phyloP scores from a whole-genome alignment of 2,113 vertebrate genomes.

The Polypterus bichir region DNA sequence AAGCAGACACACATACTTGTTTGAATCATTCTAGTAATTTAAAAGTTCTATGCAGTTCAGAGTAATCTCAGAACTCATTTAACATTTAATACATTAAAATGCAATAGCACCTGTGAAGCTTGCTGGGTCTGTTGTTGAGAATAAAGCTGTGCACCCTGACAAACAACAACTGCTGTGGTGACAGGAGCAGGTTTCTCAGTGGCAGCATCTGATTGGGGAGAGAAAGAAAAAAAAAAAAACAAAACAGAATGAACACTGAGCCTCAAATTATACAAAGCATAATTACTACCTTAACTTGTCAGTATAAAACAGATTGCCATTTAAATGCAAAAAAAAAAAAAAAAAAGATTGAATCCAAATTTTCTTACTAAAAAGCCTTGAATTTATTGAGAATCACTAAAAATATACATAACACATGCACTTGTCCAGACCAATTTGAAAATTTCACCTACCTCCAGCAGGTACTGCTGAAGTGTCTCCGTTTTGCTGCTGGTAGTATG shows the following conservation, averaged over 20 bases:
- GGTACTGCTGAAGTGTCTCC: slow-evolving; percentile 62
- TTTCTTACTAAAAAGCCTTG: slow-evolving; percentile 1
- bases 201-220: slow-evolving; percentile 36
- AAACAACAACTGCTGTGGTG: slow-evolving; percentile 76
- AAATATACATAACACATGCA: slow-evolving; percentile 14
- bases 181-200: slow-evolving; percentile 53
- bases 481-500: slow-evolving; percentile 67
- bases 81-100: too few relatives aligned
- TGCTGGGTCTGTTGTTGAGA: slow-evolving; percentile 66
- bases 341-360: slow-evolving; percentile 18
- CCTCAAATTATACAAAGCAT: too few relatives aligned
- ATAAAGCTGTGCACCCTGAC: slow-evolving; percentile 80
- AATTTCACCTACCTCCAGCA: slow-evolving; percentile 45
- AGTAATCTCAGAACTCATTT: too few relatives aligned
- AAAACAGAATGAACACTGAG: too few relatives aligned
- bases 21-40: too few relatives aligned
- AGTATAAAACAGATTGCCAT: too few relatives aligned
- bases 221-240: too few relatives aligned
- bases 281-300: too few relatives aligned
- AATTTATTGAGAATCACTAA: too few relatives aligned
- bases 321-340: slow-evolving; percentile 3
- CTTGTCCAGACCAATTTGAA: slow-evolving; percentile 11
- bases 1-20: too few relatives aligned
- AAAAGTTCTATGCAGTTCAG: too few relatives aligned
- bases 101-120: slow-evolving; percentile 64